Evolutionary conservation across 2,113 vertebrate species (phyloP).

Genomic region (Zingel zingel): DNA sequence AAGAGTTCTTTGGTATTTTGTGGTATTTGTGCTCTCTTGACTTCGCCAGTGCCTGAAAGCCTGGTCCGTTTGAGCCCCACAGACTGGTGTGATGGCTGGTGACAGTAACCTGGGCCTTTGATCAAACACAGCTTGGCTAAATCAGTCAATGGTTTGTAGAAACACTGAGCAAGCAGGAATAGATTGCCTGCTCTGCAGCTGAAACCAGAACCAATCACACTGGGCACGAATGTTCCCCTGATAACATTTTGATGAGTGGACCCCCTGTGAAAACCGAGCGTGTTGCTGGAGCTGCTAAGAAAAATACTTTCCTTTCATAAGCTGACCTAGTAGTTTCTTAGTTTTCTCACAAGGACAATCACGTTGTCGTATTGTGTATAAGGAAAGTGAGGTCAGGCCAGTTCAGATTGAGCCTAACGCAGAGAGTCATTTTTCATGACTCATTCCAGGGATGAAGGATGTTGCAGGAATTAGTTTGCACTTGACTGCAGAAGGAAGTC

Average conservation of each 20-base stretch:
- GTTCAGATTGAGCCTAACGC: slow-evolving; percentile 20
- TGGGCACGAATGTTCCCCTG: slow-evolving; percentile 14
- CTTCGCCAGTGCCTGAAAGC: slow-evolving; percentile 31
- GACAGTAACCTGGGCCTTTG: slow-evolving; percentile 39
- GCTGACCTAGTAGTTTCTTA: slow-evolving; percentile 21
- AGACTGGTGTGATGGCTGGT: slow-evolving; percentile 14
- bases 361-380: not conserved
- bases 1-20: slow-evolving; percentile 28
- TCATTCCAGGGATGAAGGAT: slow-evolving; percentile 54
- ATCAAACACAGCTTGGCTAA: slow-evolving; percentile 31
- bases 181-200: slow-evolving; percentile 21
- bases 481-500: slow-evolving; percentile 19
- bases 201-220: slow-evolving; percentile 43
- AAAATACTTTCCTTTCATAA: slow-evolving; percentile 2
- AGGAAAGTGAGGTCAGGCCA: slow-evolving; percentile 34
- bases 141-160: slow-evolving; percentile 36
- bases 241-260: slow-evolving; percentile 25
- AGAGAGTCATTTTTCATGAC: slow-evolving; percentile 42
- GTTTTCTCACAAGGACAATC: slow-evolving; percentile 30
- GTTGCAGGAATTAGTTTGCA: slow-evolving; percentile 37
- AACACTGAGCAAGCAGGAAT: slow-evolving; percentile 21
- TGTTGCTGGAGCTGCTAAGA: not conserved
- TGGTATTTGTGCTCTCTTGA: slow-evolving; percentile 16
- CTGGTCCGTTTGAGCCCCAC: slow-evolving; percentile 13
- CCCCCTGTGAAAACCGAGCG: not conserved